phyloP scores from a whole-genome alignment of 2,113 vertebrate species.

The Scalopus aquaticus region DNA sequence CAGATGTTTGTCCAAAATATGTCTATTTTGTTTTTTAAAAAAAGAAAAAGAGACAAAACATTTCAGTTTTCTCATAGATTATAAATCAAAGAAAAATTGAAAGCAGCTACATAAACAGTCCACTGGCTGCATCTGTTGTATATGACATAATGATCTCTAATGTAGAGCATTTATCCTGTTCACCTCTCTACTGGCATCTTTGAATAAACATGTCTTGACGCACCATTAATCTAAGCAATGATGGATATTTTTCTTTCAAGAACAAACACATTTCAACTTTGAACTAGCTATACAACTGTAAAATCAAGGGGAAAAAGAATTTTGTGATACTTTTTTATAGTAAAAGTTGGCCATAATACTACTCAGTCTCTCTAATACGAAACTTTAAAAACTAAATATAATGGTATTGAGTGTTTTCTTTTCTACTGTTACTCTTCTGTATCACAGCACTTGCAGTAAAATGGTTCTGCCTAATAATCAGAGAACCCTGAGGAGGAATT shows the following conservation, averaged over 20 bases:
- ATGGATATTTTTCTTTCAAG: slow-evolving; percentile 68
- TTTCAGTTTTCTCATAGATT: slow-evolving; percentile 56
- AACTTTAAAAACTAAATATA: not conserved
- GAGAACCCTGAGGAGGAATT: not conserved
- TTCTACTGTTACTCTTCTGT: not conserved
- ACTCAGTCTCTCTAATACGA: not conserved
- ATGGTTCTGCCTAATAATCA: not conserved
- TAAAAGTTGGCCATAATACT: slow-evolving; percentile 11
- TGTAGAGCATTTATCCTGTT: slow-evolving; percentile 25
- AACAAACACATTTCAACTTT: slow-evolving; percentile 67
- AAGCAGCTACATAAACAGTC: slow-evolving; percentile 62
- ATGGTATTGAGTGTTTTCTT: not conserved
- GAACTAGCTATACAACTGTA: slow-evolving; percentile 56
- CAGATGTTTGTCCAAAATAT: not conserved
- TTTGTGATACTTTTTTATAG: slow-evolving; percentile 45
- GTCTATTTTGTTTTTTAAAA: not conserved
- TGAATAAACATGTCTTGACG: slow-evolving; percentile 72
- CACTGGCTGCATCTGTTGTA: slow-evolving; percentile 6
- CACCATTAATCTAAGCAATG: slow-evolving; percentile 69
- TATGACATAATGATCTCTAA: slow-evolving; percentile 30
- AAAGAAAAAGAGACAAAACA: slow-evolving; percentile 18
- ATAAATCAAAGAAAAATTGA: slow-evolving; percentile 71
- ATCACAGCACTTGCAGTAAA: not conserved
- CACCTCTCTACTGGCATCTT: slow-evolving; percentile 60
- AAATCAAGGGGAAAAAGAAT: slow-evolving; percentile 53